Base-by-base conservation (phyloP, 2,888 invertebrate genomes). In the Drosophila greeni region DNA sequence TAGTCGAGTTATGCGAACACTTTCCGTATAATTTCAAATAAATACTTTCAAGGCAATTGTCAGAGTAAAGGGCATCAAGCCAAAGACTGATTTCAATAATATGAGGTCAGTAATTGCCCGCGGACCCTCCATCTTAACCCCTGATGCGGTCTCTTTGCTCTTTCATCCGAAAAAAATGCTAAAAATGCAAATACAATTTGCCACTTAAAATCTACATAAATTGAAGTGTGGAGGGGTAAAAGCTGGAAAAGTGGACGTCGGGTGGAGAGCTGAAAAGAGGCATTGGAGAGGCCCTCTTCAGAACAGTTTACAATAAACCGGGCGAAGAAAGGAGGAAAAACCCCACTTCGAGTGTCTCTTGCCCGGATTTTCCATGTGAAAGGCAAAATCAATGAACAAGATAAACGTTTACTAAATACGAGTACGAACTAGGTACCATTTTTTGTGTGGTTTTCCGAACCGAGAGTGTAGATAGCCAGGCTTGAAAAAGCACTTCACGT, bases 141-240 rank as follows among this genome's bases (percentile, higher is more conserved):
- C 34, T 24, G 20, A 36, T 16, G 79, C 72, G 84, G 84, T 76
- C 71, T 56, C 49, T 53, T 8, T 57, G 58, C 60, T 66, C 65
- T 62, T 68, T 71, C 51, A 79, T 64, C 64, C 18, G 26, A 45
- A 49, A 42, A 42, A 51, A 73, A 74, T 72, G 61, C 69, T 59
- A 55, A 66, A 82, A 84, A 81, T 83, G 74, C 81, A 82, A 84
- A 77, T 81, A 83, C 78, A 82, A 83, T 82, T 84, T 83, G 82
- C 83, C 82, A 81, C 85, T 82, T 81, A 73, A 80, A 82, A 76
- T 80, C 74, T 69, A 70, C 77, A 80, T 78, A 80, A 77, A 77
- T 72, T 80, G 68, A 64, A 66, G 75, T 57, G 57, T n/a, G 31
- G 42, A 23, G 18, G 11, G 7, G 43, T 34, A 20, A 47, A 34